These are phyloP conservation scores for Caenorhabditis afra DNA, from an alignment of 2,888 invertebrate genomes.

Conservation along the genomic window DNA sequence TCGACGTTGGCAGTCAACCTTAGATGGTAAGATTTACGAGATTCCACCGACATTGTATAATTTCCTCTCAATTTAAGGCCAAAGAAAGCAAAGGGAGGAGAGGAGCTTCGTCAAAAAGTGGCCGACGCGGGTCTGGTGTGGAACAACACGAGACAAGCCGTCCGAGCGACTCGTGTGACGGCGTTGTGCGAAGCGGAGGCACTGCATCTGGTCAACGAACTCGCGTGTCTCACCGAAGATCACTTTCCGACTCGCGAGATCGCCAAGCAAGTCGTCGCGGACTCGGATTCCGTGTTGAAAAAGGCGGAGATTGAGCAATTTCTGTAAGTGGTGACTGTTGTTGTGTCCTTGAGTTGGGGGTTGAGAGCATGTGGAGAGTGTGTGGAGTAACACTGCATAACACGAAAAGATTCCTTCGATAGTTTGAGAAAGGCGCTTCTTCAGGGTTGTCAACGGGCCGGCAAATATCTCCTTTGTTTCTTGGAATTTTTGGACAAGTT, in stretches of 20 bases:
- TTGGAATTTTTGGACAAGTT: too few relatives aligned
- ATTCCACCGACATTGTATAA: too few relatives aligned
- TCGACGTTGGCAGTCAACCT: constrained; percentile 3
- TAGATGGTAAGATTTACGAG: neutral
- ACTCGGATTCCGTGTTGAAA: neutral
- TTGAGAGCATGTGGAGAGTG: too few relatives aligned
- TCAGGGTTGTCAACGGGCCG: too few relatives aligned
- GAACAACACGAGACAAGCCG: neutral
- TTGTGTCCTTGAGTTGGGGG: too few relatives aligned
- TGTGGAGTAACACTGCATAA: too few relatives aligned
- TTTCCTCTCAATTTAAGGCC: neutral
- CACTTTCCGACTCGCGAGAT: constrained; percentile 1
- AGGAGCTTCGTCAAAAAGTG: constrained; percentile 5
- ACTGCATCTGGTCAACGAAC: constrained; percentile 1
- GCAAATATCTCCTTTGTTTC: too few relatives aligned
- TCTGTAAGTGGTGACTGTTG: constrained; percentile 9
- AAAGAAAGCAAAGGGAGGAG: constrained; percentile 11
- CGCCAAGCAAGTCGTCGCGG: neutral
- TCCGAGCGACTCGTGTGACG: too few relatives aligned
- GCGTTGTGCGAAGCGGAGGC: constrained; percentile 16
- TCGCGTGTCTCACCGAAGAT: neutral
- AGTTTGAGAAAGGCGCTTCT: too few relatives aligned
- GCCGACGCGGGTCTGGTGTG: neutral
- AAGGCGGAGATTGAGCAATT: neutral
- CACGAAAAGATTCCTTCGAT: too few relatives aligned